Evolutionary conservation across 2,113 vertebrate species (phyloP), one percentile per base, ranked within the genome.

Genomic region (Protobothrops flavoviridis): DNA sequence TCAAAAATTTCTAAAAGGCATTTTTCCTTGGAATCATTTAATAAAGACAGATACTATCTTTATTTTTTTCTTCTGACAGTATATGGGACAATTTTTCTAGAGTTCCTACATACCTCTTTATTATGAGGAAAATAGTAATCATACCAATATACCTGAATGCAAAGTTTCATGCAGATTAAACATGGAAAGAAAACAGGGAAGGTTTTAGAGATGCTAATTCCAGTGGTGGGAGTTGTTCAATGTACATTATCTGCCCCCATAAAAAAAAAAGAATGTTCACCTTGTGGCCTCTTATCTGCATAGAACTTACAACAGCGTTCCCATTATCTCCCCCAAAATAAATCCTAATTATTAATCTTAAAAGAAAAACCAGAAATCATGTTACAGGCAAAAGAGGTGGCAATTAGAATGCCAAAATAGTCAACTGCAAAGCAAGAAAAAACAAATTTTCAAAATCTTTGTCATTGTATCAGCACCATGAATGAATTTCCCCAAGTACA

Each of bases 311-410:
- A 90, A 39, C 93, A 93, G 57, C 50, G 64, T 5, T 93, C 45
- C 69, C 39, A 56, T 39, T 85, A 29, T 53, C 20, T 50, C 1
- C 74, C 45, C 92, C 39, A 85, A 92, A 91, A 88, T 86, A 95
- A 93, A 89, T 50, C 6, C 23, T 52, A 89, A 3, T 3, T 86
- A 92, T 85, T 90, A 91, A n/a, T 0, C 55, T 95, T 95, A 91
- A n/a, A 94, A 92, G 88, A 13, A 21, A 45, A 87, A 45, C 11
- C 43, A 17, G 12, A 74, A 74, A 74, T 74, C 1, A 74, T 15
- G n/a, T 74, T n/a, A 74, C 64, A 33, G 13, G 33, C n/a, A 11
- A 89, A 52, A 94, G 12, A 85, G 52, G 7, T 87, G 39, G 1
- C 39, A 93, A 94, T 81, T 21, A 0, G 0, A 0, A 91, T 26